phyloP scores from a whole-genome alignment of 2,888 invertebrate genomes.

The Caenorhabditis zanzibari region DNA sequence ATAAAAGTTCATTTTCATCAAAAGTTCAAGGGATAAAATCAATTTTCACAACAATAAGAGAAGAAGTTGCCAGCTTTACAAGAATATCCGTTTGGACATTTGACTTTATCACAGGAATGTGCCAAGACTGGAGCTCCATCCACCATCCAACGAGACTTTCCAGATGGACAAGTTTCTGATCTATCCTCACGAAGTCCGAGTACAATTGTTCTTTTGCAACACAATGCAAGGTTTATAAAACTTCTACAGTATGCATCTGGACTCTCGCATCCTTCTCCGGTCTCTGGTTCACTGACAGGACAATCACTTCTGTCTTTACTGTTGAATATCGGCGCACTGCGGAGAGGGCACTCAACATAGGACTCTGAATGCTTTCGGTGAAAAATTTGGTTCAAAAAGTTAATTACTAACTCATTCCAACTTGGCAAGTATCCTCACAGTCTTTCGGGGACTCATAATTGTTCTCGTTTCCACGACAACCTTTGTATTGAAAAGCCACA shows the following conservation, averaged over 20 bases:
- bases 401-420: slow-evolving; percentile 16
- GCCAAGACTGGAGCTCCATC: slow-evolving; percentile 28
- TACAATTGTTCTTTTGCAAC: slow-evolving; percentile 39
- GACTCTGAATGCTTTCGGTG: background rate
- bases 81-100: slow-evolving; percentile 28
- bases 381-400: background rate
- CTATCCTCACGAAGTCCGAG: slow-evolving; percentile 19
- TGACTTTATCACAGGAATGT: slow-evolving; percentile 17
- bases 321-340: slow-evolving; percentile 15
- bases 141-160: slow-evolving; percentile 32
- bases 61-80: slow-evolving; percentile 41
- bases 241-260: slow-evolving; percentile 20
- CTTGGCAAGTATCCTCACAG: slow-evolving; percentile 19
- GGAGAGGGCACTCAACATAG: background rate
- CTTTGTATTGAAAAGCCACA: slow-evolving; percentile 35
- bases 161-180: slow-evolving; percentile 31
- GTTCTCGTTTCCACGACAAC: slow-evolving; percentile 42
- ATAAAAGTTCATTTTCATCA: background rate
- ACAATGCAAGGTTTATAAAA: slow-evolving; percentile 31
- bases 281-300: background rate
- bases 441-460: slow-evolving; percentile 33
- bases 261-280: slow-evolving; percentile 37
- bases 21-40: background rate
- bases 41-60: slow-evolving; percentile 40
- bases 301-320: slow-evolving; percentile 5